Conservation (phyloP, 2,888 invertebrate species). For the Chrysotoxum bicinctum region DNA sequence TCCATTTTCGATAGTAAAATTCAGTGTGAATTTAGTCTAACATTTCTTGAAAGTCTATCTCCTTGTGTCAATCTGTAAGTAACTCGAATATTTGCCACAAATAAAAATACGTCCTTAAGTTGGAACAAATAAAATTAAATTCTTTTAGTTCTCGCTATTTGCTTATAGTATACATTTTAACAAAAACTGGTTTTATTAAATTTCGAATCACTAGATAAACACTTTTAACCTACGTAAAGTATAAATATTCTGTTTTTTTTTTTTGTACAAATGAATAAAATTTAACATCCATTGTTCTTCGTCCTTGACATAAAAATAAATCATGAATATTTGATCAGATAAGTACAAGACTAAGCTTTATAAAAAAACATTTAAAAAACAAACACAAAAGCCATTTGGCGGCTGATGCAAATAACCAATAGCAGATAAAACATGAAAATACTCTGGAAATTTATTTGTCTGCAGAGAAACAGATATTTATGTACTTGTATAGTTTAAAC, state of each 20-base stretch:
- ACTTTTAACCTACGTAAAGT: not conserved
- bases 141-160: too few relatives aligned
- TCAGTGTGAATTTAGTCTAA: too few relatives aligned
- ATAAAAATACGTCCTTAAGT: too few relatives aligned
- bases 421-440: not conserved
- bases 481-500: not conserved
- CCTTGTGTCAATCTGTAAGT: too few relatives aligned
- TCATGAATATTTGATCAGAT: not conserved
- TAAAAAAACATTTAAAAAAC: not conserved
- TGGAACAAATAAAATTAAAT: too few relatives aligned
- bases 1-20: too few relatives aligned
- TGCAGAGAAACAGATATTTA: too few relatives aligned
- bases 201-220: not conserved
- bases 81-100: too few relatives aligned
- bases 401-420: not conserved
- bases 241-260: too few relatives aligned
- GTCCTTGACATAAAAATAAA: not conserved
- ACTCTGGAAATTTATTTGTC: not conserved
- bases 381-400: not conserved
- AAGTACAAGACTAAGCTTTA: not conserved
- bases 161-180: not conserved
- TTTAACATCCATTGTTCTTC: too few relatives aligned
- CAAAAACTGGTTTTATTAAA: not conserved
- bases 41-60: too few relatives aligned
- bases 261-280: too few relatives aligned